Evolutionary conservation across 1,140 invertebrate genomes (phyloP), one percentile per base, ranked within the genome.

Genomic region (Manduca sexta): DNA sequence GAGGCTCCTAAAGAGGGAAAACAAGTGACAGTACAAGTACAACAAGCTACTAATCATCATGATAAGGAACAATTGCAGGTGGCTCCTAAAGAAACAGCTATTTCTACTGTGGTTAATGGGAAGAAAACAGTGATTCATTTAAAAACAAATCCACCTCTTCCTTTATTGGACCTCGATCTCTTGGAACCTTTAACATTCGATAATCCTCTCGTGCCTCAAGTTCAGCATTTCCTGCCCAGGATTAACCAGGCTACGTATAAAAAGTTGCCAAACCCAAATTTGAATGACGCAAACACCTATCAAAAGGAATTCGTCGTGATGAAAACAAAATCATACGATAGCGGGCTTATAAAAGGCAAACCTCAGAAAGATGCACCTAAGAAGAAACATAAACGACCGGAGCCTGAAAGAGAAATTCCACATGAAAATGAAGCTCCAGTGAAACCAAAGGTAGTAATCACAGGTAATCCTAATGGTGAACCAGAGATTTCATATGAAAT

Each of bases 131-230:
- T 72, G 6, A 56, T 78, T 8, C 68, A 70, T 40, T 45, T 81
- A 14, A 55, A 70, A 15, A 76, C 71, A 0, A 74, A 81, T 18
- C 79, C 81, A n/a, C 62, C 71, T 4, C 16, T 84, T 7, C 79
- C 79, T 31, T 59, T 83, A 31, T 34, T 84, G 43, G 77, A 84
- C 30, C 47, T 84, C 14, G 80, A 60, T 39, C 68, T 84, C 33
- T 52, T 84, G n/a, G 75, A 84, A 51, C 79, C 81, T 4, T 53
- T 84, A 17, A 74, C 68, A 2, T 84, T 84, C 52, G 66, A 63
- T 13, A 83, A 84, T 63, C 81, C 81, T n/a, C 48, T 84, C 12
- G 79, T 83, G 10, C 77, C 81, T 7, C 81, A 84, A 69, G 72
- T 83, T 30, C 79, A 83, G 59, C 81, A 84, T 47, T 84, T 70